These are phyloP conservation scores for Onychomys torridus DNA, from an alignment of 2,797 vertebrate genomes.

Conservation along the genomic window DNA sequence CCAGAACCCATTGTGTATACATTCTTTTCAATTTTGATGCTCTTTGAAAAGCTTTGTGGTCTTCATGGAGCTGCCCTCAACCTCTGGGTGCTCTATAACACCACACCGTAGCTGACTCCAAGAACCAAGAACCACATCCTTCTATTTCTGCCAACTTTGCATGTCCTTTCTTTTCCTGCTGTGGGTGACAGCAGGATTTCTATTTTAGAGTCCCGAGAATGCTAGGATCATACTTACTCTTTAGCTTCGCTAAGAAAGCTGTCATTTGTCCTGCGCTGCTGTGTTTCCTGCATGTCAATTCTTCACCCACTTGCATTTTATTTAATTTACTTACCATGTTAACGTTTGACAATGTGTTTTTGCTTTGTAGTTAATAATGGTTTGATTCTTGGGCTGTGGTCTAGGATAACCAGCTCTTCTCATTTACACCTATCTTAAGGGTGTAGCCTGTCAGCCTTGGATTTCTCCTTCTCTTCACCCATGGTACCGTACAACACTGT, in stretches of 20 bases:
- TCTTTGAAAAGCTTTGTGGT: not conserved
- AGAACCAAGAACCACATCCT: not conserved
- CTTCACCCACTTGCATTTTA: not conserved
- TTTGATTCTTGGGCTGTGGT: not conserved
- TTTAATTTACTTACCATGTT: not conserved
- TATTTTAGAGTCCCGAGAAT: not conserved
- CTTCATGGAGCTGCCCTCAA: not conserved
- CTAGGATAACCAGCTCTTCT: not conserved
- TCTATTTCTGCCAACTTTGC: not conserved
- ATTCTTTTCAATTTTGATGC: not conserved
- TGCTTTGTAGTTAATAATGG: not conserved
- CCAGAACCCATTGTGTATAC: not conserved
- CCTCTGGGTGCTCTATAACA: not conserved
- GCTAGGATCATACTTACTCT: not conserved
- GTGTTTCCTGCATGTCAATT: not conserved
- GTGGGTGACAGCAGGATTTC: constrained; percentile 53
- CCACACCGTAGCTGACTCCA: not conserved
- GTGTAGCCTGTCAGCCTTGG: not conserved
- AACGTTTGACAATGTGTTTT: not conserved
- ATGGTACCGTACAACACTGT: not conserved
- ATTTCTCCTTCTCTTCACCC: not conserved
- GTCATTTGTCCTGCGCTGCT: not conserved
- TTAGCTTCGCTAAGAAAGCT: not conserved
- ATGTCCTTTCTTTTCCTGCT: constrained; percentile 47
- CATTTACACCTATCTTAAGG: not conserved